These are phyloP conservation scores for Heliconius charithonia DNA, from an alignment of 2,888 invertebrate genomes.

Conservation along the genomic window DNA sequence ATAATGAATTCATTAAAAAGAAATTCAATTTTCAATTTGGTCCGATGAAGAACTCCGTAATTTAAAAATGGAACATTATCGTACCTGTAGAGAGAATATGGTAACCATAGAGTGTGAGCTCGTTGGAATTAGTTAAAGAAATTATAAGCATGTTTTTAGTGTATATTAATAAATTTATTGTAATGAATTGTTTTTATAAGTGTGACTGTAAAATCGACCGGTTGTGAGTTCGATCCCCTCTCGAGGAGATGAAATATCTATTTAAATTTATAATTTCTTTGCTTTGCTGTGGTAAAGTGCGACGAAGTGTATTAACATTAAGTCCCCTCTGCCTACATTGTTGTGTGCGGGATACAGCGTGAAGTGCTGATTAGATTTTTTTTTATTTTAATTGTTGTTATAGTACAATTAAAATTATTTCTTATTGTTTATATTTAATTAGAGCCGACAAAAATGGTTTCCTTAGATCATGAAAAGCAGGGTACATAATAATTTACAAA, in stretches of 20 bases:
- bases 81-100: too few species aligned
- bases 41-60: background rate
- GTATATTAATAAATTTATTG: background rate
- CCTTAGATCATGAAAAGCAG: constrained; percentile 30
- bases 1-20: background rate
- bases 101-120: background rate
- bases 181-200: background rate
- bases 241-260: too few species aligned
- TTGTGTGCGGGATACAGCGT: too few species aligned
- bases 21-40: background rate
- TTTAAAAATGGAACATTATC: background rate
- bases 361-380: too few species aligned
- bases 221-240: too few species aligned
- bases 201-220: too few species aligned
- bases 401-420: background rate
- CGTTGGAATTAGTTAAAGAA: background rate
- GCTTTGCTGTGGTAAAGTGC: too few species aligned
- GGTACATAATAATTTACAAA: constrained; percentile 38
- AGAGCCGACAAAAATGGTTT: constrained; percentile 17
- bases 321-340: too few species aligned
- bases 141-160: background rate
- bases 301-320: too few species aligned
- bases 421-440: constrained; percentile 4
- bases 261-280: too few species aligned
- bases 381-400: background rate